A percentile compares a stretch with the other conserved stretches of the same genome.
These are phyloP conservation scores for Patella ulyssiponensis DNA, from an alignment of 2,888 invertebrate genomes.

Conservation along the genomic window DNA sequence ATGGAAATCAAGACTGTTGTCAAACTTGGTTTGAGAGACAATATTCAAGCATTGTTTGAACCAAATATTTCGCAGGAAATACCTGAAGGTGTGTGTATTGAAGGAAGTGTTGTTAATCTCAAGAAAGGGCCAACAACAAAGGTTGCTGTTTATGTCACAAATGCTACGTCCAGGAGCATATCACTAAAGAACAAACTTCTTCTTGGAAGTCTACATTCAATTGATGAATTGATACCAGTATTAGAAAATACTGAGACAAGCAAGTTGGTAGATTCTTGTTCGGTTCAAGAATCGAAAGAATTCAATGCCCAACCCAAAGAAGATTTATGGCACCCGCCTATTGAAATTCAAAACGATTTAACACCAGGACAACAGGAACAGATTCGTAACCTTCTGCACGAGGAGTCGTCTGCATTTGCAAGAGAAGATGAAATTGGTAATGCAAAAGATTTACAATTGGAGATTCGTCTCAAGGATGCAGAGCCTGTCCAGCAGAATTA, in stretches of 20 bases:
- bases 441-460: conserved; percentile 33
- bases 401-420: conserved; percentile 38
- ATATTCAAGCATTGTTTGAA: neutral
- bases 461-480: conserved; percentile 36
- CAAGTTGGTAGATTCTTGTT: too few relatives aligned
- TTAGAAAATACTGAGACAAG: too few relatives aligned
- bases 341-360: conserved; percentile 27
- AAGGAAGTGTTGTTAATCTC: neutral
- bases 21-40: neutral
- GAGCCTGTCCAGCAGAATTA: conserved; percentile 37
- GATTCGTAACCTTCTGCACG: conserved; percentile 30
- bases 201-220: neutral
- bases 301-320: too few relatives aligned
- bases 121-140: neutral
- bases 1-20: neutral
- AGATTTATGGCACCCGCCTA: conserved; percentile 29
- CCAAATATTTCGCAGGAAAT: neutral
- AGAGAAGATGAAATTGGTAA: conserved; percentile 37
- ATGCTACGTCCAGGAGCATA: neutral
- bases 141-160: neutral
- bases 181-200: neutral
- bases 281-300: too few relatives aligned
- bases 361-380: conserved; percentile 23
- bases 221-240: too few relatives aligned
- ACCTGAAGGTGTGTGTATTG: too few relatives aligned